These are phyloP conservation scores for Natator depressus DNA, from an alignment of 2,113 vertebrate species.

Conservation along the genomic window DNA sequence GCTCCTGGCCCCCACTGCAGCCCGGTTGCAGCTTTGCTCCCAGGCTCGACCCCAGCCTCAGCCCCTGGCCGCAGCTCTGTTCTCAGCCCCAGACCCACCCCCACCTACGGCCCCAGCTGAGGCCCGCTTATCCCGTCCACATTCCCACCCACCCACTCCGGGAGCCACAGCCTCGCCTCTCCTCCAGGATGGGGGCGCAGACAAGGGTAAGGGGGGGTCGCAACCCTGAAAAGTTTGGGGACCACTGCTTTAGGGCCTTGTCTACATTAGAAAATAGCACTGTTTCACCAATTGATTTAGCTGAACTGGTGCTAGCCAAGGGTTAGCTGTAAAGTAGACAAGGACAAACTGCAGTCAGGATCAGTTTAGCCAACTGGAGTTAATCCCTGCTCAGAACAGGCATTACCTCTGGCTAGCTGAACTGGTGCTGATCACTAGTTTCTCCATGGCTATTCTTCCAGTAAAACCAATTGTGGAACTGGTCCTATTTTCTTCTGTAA, in stretches of 20 bases:
- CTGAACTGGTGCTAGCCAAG: neutral
- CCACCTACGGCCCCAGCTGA: no score
- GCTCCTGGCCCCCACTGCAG: no score
- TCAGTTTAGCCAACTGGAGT: neutral
- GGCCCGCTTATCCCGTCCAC: no score
- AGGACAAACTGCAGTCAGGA: neutral
- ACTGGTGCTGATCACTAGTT: neutral
- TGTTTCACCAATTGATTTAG: neutral
- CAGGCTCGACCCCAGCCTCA: no score
- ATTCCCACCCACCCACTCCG: no score
- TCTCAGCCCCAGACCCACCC: no score
- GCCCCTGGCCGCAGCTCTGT: no score
- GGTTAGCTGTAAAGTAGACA: neutral
- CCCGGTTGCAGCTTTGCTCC: no score
- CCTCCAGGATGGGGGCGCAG: no score
- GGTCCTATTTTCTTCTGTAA: neutral
- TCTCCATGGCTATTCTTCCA: neutral
- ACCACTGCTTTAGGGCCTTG: neutral
- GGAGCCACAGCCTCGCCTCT: no score
- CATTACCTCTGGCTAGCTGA: rapidly evolving
- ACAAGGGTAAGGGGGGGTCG: no score
- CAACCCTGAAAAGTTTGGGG: no score
- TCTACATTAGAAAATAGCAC: neutral
- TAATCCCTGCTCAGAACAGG: neutral
- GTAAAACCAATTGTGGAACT: neutral